Base-by-base conservation (phyloP, 2,113 vertebrate species). In the Trogon melanurus region DNA sequence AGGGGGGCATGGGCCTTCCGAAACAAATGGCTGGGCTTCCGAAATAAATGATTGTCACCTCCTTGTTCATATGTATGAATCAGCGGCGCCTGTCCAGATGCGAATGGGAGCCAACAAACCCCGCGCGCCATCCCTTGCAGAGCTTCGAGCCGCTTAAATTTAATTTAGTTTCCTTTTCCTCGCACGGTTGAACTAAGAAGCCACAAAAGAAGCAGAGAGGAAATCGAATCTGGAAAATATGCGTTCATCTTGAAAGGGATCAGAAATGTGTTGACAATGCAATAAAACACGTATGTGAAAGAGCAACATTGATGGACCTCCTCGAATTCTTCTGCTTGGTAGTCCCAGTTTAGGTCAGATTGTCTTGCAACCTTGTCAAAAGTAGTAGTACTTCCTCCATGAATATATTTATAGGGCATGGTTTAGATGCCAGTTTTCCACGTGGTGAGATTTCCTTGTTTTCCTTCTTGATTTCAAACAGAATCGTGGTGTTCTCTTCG, bases 41-140 rank as follows among this genome's bases (percentile, higher is more conserved):
- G 91, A 87, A 87, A 71, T 83, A 60, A 80, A 38, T 85, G 88
- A 79, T 91, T 93, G 71, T 85, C 94, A 85, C 88, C 91, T 95
- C 73, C 83, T 89, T 58, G 76, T 65, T 79, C 76, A 57, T 90
- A 60, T 72, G 83, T 13, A 79, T 83, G 88, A 85, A 90, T 70
- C 64, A 81, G 54, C 41, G 73, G 79, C 11, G 65, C 83, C 79
- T 70, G 65, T 53, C 91, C 82, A 93, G 94, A 60, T 66, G 51
- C 5, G 16, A n/a, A 72, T 4, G 13, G 44, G 54, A 95, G 86
- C 81, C 78, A 83, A 66, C 4, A 45, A 66, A 88, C 62, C 26
- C 83, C 1, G 1, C 2, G 3, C 4, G 5, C 71, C 32, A 51
- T 75, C 74, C 81, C 92, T 87, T 65, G 54, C 36, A 56, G 85